Evolutionary conservation across 1,140 invertebrate species (phyloP), one percentile per base, ranked within the genome.

Genomic region (Drosophila suzukii): DNA sequence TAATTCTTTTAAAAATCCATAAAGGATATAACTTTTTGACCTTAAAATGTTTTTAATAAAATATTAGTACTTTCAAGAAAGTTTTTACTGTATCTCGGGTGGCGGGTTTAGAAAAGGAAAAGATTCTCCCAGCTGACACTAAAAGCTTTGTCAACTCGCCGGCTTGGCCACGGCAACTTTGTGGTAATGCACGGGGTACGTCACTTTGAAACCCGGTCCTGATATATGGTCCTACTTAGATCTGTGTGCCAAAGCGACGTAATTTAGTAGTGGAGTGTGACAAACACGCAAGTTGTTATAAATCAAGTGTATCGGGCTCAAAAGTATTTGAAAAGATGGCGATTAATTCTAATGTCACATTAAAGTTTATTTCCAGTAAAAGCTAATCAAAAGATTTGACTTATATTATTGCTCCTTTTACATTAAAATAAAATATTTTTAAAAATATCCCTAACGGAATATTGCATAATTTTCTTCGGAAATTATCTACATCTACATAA

Each of bases 91-190:
- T 66, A 7, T 30, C 8, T 38, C 15, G 49, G 43, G 46, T 11
- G 13, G 30, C 6, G 11, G 13, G 24, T 20, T 20, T 36, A 12
- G 6, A 36, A 17, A 17, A 55, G 20, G 10, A 43, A 49, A 50
- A 50, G 55, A 54, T 44, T 46, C 34, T 41, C 36, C 36, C 58
- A 51, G 59, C 76, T 65, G 76, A 43, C 81, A 78, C 84, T 91
- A 91, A 91, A 91, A 91, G 89, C 89, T 79, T 85, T 91, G 86
- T 90, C 86, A 90, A 85, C 71, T 71, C 63, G 50, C 67, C 67
- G 63, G 51, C 76, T 83, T 84, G 77, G 72, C 76, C 76, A 75
- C 75, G 71, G 56, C 72, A 83, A 84, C 75, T 86, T 75, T 88
- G 71, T 89, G 79, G 72, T 77, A 79, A 88, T 89, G 68, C 83